Evolutionary conservation across 2,888 invertebrate species (phyloP).

Genomic region (Chymomyza fuscimana): DNA sequence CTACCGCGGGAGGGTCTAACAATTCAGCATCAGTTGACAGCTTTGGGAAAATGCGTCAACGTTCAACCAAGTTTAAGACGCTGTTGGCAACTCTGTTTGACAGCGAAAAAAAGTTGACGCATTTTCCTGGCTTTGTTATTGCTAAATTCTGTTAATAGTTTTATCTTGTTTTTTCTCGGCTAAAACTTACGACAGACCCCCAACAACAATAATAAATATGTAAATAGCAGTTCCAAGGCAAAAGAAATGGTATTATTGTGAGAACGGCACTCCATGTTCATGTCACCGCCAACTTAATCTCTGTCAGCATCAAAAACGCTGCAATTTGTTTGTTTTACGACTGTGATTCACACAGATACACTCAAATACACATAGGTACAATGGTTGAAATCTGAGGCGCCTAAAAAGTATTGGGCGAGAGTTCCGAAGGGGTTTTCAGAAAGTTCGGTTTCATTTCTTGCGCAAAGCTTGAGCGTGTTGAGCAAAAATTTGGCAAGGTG

Average conservation of each 20-base stretch:
- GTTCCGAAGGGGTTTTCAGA: conserved; percentile 19
- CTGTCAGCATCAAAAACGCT: conserved; percentile 54
- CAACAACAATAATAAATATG: conserved; percentile 15
- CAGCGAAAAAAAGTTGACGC: conserved; percentile 71
- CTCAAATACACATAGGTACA: not conserved
- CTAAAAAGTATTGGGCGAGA: conserved; percentile 31
- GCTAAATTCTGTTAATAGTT: conserved; percentile 76
- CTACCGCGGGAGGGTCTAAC: conserved; percentile 45
- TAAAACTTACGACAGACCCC: conserved; percentile 33
- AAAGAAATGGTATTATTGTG: conserved; percentile 74
- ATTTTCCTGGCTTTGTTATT: conserved; percentile 66
- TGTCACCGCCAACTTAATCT: conserved; percentile 58
- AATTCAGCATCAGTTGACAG: conserved; percentile 58
- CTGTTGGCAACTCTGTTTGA: conserved; percentile 34
- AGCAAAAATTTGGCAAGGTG: conserved; percentile 69
- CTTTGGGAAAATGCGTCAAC: conserved; percentile 59
- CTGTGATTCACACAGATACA: conserved; percentile 31
- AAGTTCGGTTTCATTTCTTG: conserved; percentile 29
- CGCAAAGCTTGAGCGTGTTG: not conserved
- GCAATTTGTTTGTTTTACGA: conserved; percentile 19
- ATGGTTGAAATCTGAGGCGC: not conserved
- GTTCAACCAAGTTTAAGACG: not conserved
- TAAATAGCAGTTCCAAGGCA: conserved; percentile 37
- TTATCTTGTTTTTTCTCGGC: conserved; percentile 58
- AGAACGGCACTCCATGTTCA: conserved; percentile 57